Conservation (phyloP, 2,797 vertebrate species). For the Linurgus olivaceus region DNA sequence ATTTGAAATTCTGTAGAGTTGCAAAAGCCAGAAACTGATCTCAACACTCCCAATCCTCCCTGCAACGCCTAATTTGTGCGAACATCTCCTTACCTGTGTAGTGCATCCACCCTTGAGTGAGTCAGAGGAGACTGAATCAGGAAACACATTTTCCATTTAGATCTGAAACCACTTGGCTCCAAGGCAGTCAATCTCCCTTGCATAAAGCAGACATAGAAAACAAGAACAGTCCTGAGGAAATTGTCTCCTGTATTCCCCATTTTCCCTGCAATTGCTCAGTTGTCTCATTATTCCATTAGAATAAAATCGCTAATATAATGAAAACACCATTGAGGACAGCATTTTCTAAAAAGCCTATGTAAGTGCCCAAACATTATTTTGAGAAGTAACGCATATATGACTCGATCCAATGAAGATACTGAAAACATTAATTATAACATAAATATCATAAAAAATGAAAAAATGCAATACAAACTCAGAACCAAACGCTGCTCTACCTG, state of each 20-base stretch:
- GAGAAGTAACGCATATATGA: neutral
- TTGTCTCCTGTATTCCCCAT: neutral
- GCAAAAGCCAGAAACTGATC: conserved; percentile 14
- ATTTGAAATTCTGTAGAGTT: neutral
- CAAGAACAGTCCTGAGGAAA: neutral
- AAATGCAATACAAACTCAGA: neutral
- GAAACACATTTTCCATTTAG: conserved; percentile 2
- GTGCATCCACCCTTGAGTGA: neutral
- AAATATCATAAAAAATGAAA: neutral
- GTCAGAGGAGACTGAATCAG: neutral
- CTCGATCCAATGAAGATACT: neutral
- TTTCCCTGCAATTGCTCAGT: neutral
- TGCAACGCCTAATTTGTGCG: neutral
- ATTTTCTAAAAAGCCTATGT: neutral
- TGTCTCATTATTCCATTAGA: neutral
- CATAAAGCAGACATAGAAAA: neutral
- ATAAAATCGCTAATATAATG: neutral
- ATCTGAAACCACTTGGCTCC: neutral
- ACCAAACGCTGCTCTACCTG: neutral
- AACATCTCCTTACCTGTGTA: neutral
- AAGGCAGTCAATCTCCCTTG: neutral
- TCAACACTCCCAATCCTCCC: neutral
- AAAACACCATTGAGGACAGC: neutral
- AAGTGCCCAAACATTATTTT: neutral
- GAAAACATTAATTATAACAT: neutral